phyloP scores from a whole-genome alignment of 2,797 vertebrate genomes.

The Epinephelus coioides region DNA sequence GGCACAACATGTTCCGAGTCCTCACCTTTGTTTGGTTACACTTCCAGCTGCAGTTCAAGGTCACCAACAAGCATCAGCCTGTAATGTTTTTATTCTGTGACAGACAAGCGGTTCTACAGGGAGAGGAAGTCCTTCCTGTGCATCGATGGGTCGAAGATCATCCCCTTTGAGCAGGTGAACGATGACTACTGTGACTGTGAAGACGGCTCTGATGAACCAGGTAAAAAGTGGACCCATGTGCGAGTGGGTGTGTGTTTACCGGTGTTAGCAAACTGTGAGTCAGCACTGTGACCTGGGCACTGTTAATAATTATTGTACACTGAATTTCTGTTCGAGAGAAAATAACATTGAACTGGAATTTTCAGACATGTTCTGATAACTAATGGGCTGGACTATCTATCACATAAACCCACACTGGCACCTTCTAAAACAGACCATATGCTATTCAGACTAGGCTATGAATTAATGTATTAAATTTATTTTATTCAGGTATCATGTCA shows the following conservation, averaged over 20 bases:
- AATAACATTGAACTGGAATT: background rate
- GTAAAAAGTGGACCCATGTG: conserved; percentile 41
- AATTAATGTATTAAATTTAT: background rate
- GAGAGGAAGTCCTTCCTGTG: conserved; percentile 84
- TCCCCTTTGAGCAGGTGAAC: conserved; percentile 85
- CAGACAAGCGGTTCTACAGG: conserved; percentile 85
- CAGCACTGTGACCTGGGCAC: background rate
- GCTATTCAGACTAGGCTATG: background rate
- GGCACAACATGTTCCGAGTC: background rate
- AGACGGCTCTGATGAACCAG: conserved; percentile 86
- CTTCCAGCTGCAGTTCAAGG: conserved; percentile 17
- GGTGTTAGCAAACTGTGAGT: background rate
- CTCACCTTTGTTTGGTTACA: background rate
- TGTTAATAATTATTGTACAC: conserved; percentile 3
- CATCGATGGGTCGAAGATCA: conserved; percentile 83
- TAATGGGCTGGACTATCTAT: no score
- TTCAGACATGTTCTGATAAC: background rate
- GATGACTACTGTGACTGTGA: conserved; percentile 86
- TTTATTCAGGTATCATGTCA: background rate
- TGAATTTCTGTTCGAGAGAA: background rate
- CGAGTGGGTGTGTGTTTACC: background rate
- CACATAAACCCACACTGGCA: background rate
- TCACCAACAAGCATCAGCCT: background rate
- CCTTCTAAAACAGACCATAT: background rate
- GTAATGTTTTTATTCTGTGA: conserved; percentile 4